These are phyloP conservation scores for Halocynthia roretzi DNA, from an alignment of 23 tunicate species.

Conservation along the genomic window DNA sequence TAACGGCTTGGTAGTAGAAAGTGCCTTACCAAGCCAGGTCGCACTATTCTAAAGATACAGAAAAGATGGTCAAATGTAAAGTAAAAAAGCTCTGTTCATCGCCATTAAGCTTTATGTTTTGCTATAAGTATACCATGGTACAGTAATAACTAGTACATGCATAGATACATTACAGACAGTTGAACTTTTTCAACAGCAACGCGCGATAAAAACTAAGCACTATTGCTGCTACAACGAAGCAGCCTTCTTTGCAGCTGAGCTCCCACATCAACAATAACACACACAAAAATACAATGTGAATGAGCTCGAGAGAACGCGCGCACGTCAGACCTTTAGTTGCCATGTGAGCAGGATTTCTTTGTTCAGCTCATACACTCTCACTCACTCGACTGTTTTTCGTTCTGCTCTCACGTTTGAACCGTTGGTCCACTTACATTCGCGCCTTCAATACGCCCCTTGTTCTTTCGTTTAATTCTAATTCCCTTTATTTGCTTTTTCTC, in stretches of 20 bases:
- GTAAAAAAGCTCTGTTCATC: too few species aligned
- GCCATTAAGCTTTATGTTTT: too few species aligned
- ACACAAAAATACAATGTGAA: too few species aligned
- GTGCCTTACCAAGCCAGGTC: background rate
- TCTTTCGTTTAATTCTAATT: background rate
- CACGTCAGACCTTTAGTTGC: slow-evolving; percentile 6
- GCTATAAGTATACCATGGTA: too few species aligned
- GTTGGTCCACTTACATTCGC: background rate
- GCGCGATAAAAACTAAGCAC: background rate
- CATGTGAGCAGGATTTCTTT: slow-evolving; percentile 11
- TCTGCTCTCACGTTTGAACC: background rate
- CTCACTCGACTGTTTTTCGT: background rate
- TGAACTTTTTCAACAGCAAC: background rate
- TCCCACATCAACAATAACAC: background rate
- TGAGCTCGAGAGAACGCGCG: background rate
- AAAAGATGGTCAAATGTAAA: too few species aligned
- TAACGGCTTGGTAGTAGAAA: background rate
- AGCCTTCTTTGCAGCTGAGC: background rate
- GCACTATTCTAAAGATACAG: background rate
- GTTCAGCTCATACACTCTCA: background rate
- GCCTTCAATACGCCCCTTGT: background rate
- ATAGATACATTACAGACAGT: too few species aligned
- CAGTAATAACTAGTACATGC: too few species aligned
- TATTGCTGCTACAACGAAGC: background rate
- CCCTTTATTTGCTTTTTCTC: too few species aligned